These are phyloP conservation scores for Drosophila limbata DNA, from an alignment of 2,888 invertebrate species.

Conservation along the genomic window DNA sequence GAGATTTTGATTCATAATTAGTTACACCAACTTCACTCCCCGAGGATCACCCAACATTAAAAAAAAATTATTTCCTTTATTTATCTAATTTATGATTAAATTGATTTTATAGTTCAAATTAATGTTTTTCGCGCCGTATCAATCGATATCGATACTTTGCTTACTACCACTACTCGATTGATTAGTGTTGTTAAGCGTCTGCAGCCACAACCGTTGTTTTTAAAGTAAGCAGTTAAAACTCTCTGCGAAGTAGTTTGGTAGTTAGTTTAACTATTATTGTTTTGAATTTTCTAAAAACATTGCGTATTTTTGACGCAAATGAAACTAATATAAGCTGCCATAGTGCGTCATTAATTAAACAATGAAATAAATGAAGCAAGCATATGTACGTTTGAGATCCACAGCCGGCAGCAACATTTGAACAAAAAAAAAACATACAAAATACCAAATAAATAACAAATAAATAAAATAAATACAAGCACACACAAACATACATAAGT, in stretches of 20 bases:
- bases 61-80: too few relatives aligned
- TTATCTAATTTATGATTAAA: too few relatives aligned
- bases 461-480: slow-evolving; percentile 73
- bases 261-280: slow-evolving; percentile 3
- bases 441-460: slow-evolving; percentile 75
- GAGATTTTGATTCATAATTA: too few relatives aligned
- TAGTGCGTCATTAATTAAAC: slow-evolving; percentile 73
- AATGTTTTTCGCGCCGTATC: not conserved
- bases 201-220: slow-evolving; percentile 8
- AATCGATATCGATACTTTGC: slow-evolving; percentile 29
- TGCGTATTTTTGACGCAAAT: slow-evolving; percentile 54
- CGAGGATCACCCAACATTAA: too few relatives aligned
- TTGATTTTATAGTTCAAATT: too few relatives aligned
- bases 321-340: slow-evolving; percentile 47
- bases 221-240: not conserved
- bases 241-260: not conserved
- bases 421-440: slow-evolving; percentile 51
- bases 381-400: slow-evolving; percentile 30
- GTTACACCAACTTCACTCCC: too few relatives aligned
- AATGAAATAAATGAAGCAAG: slow-evolving; percentile 47
- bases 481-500: slow-evolving; percentile 9
- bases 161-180: not conserved
- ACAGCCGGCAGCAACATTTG: slow-evolving; percentile 47
- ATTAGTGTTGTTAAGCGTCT: slow-evolving; percentile 21
- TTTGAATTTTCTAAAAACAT: slow-evolving; percentile 17